Evolutionary conservation across 2,113 vertebrate species (phyloP).

Genomic region (Menidia beryllina): DNA sequence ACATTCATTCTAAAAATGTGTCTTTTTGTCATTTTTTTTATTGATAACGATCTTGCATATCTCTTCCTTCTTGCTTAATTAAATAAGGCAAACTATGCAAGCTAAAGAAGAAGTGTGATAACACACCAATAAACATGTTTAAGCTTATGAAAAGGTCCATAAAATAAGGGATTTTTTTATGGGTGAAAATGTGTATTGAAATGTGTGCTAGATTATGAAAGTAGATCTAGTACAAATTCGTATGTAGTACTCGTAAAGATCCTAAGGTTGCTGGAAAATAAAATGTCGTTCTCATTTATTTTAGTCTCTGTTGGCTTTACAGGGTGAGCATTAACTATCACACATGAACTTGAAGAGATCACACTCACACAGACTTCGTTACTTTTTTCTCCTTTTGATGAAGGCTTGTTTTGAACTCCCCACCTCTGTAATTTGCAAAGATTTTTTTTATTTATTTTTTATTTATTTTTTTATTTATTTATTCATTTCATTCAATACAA

Average conservation of each 20-base stretch:
- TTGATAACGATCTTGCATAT: slow-evolving; percentile 50
- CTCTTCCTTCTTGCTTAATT: slow-evolving; percentile 39
- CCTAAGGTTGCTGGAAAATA: slow-evolving; percentile 27
- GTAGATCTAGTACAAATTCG: too few species aligned
- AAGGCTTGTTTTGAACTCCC: slow-evolving; percentile 54
- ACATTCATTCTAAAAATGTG: slow-evolving; percentile 64
- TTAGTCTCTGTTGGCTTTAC: slow-evolving; percentile 36
- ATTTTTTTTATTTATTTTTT: too few species aligned
- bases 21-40: slow-evolving; percentile 55
- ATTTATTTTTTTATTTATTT: too few species aligned
- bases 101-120: slow-evolving; percentile 38
- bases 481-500: too few species aligned
- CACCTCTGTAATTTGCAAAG: too few species aligned
- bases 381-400: slow-evolving; percentile 73
- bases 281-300: slow-evolving; percentile 45
- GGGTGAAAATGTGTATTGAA: too few species aligned
- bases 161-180: slow-evolving; percentile 34
- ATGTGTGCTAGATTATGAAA: too few species aligned
- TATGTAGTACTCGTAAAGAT: too few species aligned
- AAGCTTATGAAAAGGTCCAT: slow-evolving; percentile 28
- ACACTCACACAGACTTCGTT: slow-evolving; percentile 39
- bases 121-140: slow-evolving; percentile 52
- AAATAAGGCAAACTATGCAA: slow-evolving; percentile 48
- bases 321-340: not conserved
- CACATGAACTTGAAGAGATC: slow-evolving; percentile 8